These are phyloP conservation scores for Xanthia togata DNA, from an alignment of 2,888 invertebrate species.

Conservation along the genomic window DNA sequence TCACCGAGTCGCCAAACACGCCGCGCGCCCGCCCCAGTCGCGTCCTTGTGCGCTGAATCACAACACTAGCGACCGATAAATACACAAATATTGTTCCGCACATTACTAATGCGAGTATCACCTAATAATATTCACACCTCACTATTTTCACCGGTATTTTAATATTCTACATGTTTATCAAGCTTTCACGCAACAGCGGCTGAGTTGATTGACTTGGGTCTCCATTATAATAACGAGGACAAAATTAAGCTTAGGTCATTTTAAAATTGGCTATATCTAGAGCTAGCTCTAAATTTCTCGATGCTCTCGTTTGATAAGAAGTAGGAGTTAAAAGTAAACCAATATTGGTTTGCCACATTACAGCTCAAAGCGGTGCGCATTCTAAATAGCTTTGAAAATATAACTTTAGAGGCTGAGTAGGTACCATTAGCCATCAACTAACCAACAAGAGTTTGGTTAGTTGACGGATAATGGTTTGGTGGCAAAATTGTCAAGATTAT, in stretches of 20 bases:
- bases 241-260: slow-evolving; percentile 6
- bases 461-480: slow-evolving; percentile 28
- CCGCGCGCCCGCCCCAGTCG: slow-evolving; percentile 47
- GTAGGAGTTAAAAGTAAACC: slow-evolving; percentile 2
- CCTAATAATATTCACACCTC: slow-evolving; percentile 13
- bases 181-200: slow-evolving; percentile 25
- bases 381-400: slow-evolving; percentile 37
- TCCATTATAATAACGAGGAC: slow-evolving; percentile 10
- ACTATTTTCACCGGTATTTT: neutral
- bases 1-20: slow-evolving; percentile 82
- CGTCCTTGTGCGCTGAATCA: slow-evolving; percentile 47
- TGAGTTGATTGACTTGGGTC: slow-evolving; percentile 21
- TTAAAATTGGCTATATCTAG: neutral
- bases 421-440: neutral
- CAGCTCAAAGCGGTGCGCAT: slow-evolving; percentile 7
- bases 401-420: slow-evolving; percentile 21
- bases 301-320: slow-evolving; percentile 34
- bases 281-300: neutral
- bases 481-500: slow-evolving; percentile 11
- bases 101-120: slow-evolving; percentile 30
- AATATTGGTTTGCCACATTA: slow-evolving; percentile 24
- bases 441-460: neutral
- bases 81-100: slow-evolving; percentile 39
- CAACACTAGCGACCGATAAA: slow-evolving; percentile 49
- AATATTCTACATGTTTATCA: slow-evolving; percentile 19